Conservation (phyloP, 2,797 vertebrate genomes). For the Tinamus major region DNA sequence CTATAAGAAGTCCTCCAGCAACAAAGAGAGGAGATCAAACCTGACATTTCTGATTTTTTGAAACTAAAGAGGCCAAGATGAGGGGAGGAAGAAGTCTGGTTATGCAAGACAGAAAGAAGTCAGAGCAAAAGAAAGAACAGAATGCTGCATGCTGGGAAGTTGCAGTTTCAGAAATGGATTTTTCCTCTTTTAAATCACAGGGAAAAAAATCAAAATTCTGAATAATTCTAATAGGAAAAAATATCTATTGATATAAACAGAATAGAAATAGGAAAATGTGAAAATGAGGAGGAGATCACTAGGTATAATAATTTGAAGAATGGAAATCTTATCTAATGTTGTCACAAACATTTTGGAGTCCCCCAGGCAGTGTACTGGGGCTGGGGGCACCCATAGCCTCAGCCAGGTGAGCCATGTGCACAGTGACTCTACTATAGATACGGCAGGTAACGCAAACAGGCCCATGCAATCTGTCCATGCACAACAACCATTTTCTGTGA, state of each 20-base stretch:
- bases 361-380: neutral
- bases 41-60: constrained; percentile 12
- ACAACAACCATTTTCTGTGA: neutral
- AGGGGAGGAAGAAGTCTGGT: neutral
- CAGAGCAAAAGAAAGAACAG: neutral
- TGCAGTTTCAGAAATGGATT: neutral
- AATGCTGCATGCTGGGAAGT: neutral
- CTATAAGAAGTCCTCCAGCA: neutral
- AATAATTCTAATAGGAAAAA: constrained; percentile 4
- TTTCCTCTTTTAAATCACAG: neutral
- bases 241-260: neutral
- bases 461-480: neutral
- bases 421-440: fast-evolving
- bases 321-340: neutral
- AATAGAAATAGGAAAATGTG: neutral
- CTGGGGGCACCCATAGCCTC: neutral
- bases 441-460: neutral
- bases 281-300: neutral
- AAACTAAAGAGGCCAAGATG: neutral
- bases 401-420: neutral
- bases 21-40: neutral
- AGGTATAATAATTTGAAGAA: neutral
- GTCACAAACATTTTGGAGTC: neutral
- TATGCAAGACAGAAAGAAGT: neutral
- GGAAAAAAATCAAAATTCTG: neutral